Base-by-base conservation (phyloP, 2,888 invertebrate species). In the Dugesia japonica region DNA sequence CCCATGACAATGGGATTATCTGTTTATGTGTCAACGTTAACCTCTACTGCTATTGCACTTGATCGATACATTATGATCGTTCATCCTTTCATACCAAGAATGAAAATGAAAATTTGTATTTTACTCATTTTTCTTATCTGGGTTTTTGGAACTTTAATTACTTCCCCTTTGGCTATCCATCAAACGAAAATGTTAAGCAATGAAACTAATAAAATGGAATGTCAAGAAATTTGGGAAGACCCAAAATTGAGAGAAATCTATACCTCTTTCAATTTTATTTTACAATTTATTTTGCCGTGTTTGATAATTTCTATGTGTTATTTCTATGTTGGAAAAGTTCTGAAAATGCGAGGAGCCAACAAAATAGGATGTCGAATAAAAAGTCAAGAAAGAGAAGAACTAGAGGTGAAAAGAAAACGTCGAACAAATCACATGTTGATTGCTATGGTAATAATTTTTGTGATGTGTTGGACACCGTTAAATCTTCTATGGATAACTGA, bases 31-130 rank as follows among this genome's bases (percentile, higher is more conserved):
- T 94, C 94, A 79, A 94, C 95, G 0, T 87, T 95, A 81, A 97
- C 97, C 4, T 88, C 98, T 79, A 95, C 93, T 80, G 92, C 94
- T 80, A 97, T 98, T 81, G 97, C 97, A 74, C 90, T 97, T 79
- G 97, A 98, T 86, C 89, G 97, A 77, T 97, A 92, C 86, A 91
- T 94, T 85, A 94, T 95, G 79, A 97, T 97, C 80, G 91, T 95
- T 79, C 92, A 94, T 84, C 95, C 95, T 0, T 94, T 94, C 85
- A 86, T 90, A 82, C 92, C 92, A 1, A 88, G 94, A 79, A 94
- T 94, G 92, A 91, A 90, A 84, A 87, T 91, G 71, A 89, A 89
- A 79, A 90, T 91, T 4, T 95, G 93, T 83, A 87, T 92, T 71
- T 85, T 88, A 4, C 91, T 94, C 79, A 92, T 97, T 76, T 86